A percentile compares a stretch with the other conserved stretches of the same genome.
phyloP scores from a whole-genome alignment of 2,113 vertebrate species.

The Zapornia atra region DNA sequence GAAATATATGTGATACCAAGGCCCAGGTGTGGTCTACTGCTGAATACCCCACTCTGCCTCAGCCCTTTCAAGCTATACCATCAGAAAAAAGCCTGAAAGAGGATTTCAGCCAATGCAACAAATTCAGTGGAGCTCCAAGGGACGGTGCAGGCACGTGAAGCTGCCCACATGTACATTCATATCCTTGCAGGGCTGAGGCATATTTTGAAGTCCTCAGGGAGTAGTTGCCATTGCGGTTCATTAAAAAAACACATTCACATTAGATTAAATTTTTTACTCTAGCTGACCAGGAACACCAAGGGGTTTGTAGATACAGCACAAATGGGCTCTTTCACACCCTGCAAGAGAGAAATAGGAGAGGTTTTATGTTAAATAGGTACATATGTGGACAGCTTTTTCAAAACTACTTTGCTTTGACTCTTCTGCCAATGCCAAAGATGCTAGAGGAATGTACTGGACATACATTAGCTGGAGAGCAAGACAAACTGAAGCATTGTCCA shows the following conservation, averaged over 20 bases:
- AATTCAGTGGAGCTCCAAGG: neutral
- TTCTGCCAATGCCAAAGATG: neutral
- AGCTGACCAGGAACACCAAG: slow-evolving; percentile 18
- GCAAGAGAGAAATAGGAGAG: neutral
- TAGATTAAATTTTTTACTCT: neutral
- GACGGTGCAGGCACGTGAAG: neutral
- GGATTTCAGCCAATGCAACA: neutral
- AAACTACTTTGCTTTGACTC: neutral
- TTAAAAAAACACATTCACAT: neutral
- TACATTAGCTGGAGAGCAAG: neutral
- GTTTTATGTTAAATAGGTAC: neutral
- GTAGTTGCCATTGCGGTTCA: neutral
- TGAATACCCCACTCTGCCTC: neutral
- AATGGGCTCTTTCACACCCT: neutral
- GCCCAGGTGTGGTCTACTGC: neutral
- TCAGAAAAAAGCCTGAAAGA: neutral
- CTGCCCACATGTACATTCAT: neutral
- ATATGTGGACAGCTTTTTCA: neutral
- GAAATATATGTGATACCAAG: neutral
- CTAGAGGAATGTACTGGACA: neutral
- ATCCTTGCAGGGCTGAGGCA: neutral
- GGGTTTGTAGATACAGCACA: slow-evolving; percentile 22
- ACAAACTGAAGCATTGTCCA: neutral
- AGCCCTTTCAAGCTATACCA: neutral
- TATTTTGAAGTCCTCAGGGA: neutral